Conservation (phyloP, 2,113 vertebrate genomes). For the Aspidoscelis tigris region DNA sequence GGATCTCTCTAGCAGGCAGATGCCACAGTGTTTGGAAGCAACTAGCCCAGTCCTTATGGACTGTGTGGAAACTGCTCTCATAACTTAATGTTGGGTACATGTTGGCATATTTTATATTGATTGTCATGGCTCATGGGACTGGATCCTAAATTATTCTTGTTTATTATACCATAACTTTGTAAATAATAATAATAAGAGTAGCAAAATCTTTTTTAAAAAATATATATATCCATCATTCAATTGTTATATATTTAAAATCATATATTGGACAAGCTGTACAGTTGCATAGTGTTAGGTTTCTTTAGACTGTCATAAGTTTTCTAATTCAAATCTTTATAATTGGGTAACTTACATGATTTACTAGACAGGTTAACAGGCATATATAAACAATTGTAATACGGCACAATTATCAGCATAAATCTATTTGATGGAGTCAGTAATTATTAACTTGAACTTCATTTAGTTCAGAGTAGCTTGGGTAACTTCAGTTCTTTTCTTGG, state of each 20-base stretch:
- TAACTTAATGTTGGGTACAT: background rate
- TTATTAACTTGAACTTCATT: conserved; percentile 69
- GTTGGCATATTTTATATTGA: background rate
- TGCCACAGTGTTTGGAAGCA: too few relatives aligned
- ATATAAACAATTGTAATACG: conserved; percentile 72
- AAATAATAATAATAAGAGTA: background rate
- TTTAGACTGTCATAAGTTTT: conserved; percentile 43
- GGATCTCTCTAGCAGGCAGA: too few relatives aligned
- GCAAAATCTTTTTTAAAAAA: background rate
- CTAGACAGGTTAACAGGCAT: conserved; percentile 59
- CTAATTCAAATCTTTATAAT: conserved; percentile 67
- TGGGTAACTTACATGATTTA: conserved; percentile 67
- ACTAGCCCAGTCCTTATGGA: too few relatives aligned
- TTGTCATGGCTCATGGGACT: background rate
- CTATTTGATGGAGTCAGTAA: conserved; percentile 70
- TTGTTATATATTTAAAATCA: background rate
- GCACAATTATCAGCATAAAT: conserved; percentile 72
- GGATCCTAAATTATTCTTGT: background rate
- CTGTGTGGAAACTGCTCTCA: too few relatives aligned
- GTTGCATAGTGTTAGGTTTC: conserved; percentile 31
- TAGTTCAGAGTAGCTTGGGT: conserved; percentile 55
- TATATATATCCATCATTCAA: conserved; percentile 16
- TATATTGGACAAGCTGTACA: conserved; percentile 29
- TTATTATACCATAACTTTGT: background rate
- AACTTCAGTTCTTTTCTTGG: conserved; percentile 41